Conservation (phyloP, 2,797 vertebrate species). For the Poecilia gillii region DNA sequence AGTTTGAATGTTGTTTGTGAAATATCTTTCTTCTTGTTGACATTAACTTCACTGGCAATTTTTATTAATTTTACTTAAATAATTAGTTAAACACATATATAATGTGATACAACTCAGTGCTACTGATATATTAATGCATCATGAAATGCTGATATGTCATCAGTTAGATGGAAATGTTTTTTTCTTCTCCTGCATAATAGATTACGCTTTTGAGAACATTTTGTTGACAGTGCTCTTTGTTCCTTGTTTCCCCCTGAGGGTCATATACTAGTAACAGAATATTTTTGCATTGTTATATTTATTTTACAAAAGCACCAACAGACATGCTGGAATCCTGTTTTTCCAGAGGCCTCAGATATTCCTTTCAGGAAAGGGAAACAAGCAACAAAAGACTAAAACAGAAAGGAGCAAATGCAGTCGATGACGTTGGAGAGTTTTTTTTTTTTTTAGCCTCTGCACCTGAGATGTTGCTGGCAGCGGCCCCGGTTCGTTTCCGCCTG, state of each 20-base stretch:
- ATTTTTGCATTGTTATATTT: slow-evolving; percentile 19
- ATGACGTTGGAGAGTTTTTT: slow-evolving; percentile 49
- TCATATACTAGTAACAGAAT: not conserved
- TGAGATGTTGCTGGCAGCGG: slow-evolving; percentile 56
- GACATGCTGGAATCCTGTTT: slow-evolving; percentile 67
- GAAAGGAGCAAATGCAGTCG: slow-evolving; percentile 15
- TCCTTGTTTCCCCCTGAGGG: not conserved
- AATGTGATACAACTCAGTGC: not conserved
- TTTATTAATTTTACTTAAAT: not conserved
- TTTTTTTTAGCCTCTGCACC: slow-evolving; percentile 46
- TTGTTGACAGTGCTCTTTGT: not conserved
- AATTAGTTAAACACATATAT: not conserved
- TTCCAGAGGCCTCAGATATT: slow-evolving; percentile 72
- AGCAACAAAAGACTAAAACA: slow-evolving; percentile 61
- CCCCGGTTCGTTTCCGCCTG: slow-evolving; percentile 60
- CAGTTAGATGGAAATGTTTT: not conserved
- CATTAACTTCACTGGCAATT: not conserved
- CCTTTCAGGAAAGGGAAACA: slow-evolving; percentile 79
- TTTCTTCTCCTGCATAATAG: not conserved
- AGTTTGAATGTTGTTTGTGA: not conserved
- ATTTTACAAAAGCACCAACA: slow-evolving; percentile 27
- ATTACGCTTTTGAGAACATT: not conserved
- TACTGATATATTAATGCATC: not conserved
- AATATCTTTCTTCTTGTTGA: not conserved
- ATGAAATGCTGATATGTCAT: not conserved